Evolutionary conservation across 1,140 invertebrate species (phyloP).

Genomic region (Druon quercuslanigerum): DNA sequence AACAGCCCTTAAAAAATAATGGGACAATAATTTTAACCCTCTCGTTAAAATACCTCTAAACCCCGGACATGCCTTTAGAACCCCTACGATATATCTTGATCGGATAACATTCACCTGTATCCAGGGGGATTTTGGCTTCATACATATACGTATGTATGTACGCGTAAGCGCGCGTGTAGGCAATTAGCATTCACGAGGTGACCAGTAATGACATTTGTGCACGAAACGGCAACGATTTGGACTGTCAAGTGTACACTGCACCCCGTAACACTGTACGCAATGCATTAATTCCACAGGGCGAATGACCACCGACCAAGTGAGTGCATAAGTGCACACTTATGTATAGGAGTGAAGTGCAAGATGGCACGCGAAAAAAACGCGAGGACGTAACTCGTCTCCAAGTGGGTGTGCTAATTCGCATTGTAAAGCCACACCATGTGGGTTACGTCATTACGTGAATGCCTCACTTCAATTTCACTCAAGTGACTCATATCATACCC

Average conservation of each 20-base stretch:
- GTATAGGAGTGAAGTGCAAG: background rate
- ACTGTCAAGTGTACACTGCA: background rate
- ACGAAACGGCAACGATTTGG: slow-evolving; percentile 3
- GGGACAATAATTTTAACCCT: background rate
- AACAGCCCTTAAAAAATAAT: too few species aligned
- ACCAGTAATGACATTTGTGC: background rate
- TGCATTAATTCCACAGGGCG: background rate
- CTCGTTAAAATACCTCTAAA: slow-evolving; percentile 9
- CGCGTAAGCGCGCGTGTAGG: background rate
- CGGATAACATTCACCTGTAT: background rate
- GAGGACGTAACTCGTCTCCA: background rate
- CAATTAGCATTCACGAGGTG: slow-evolving; percentile 12
- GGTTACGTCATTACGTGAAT: background rate
- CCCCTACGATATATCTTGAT: background rate
- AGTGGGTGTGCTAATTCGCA: slow-evolving; percentile 19
- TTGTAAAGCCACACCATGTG: slow-evolving; percentile 13
- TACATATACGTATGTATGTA: background rate
- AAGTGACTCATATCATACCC: slow-evolving; percentile 5
- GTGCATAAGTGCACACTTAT: background rate
- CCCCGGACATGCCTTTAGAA: background rate
- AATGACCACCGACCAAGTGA: background rate
- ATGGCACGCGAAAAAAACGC: slow-evolving; percentile 1
- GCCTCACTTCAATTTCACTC: slow-evolving; percentile 1
- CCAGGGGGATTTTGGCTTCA: background rate
- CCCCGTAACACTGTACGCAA: background rate